Evolutionary conservation across 1,140 invertebrate species (phyloP).

Genomic region (Lineus longissimus): DNA sequence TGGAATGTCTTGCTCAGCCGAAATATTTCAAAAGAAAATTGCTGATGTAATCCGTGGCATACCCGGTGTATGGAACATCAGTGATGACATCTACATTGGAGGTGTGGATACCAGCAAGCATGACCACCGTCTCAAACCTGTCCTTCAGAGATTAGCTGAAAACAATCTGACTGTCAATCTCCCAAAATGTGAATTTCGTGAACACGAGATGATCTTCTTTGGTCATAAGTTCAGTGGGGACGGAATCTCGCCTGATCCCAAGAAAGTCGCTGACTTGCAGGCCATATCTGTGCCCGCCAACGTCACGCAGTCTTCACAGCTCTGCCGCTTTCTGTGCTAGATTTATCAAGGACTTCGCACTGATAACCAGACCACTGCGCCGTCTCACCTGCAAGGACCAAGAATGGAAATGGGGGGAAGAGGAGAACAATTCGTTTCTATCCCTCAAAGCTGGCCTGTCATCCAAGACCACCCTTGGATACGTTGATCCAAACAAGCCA

Average conservation of each 20-base stretch:
- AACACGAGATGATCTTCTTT: too few relatives aligned
- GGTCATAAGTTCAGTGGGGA: too few relatives aligned
- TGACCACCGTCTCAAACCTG: constrained; percentile 8
- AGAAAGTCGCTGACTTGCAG: constrained; percentile 32
- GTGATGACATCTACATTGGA: too few relatives aligned
- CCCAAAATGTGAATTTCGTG: constrained; percentile 21
- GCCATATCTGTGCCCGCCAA: constrained; percentile 15
- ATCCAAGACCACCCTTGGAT: constrained; percentile 24
- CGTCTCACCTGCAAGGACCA: too few relatives aligned
- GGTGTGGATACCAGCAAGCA: constrained; percentile 15
- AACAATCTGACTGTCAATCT: too few relatives aligned
- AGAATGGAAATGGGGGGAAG: constrained; percentile 19
- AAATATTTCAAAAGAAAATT: neutral
- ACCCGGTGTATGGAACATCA: neutral
- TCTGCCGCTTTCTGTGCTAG: constrained; percentile 19
- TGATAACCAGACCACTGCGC: constrained; percentile 23
- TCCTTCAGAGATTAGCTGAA: constrained; percentile 4
- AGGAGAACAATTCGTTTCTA: constrained; percentile 23
- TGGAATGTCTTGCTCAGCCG: constrained; percentile 8
- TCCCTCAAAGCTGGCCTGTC: constrained; percentile 17
- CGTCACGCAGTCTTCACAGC: constrained; percentile 23
- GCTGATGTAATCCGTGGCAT: neutral
- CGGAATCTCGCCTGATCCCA: constrained; percentile 23
- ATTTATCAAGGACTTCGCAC: constrained; percentile 13
- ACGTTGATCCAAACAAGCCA: too few relatives aligned